Evolutionary conservation across 2,888 invertebrate species (phyloP), one percentile per base, ranked within the genome.

Genomic region (Conomelus anceps): DNA sequence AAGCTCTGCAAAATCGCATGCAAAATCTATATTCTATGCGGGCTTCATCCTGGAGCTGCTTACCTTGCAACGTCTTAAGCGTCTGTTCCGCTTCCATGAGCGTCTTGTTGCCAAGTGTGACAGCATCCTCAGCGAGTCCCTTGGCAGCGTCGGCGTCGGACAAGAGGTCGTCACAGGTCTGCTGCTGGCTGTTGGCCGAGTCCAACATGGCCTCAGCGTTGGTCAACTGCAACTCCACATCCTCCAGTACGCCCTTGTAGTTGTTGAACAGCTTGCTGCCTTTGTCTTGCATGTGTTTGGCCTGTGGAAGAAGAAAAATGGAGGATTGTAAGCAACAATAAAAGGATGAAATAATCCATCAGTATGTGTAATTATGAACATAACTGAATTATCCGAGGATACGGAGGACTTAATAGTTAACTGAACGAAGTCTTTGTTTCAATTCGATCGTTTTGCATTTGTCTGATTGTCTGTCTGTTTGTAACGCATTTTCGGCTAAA

Each of bases 71-170:
- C 23, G 96, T 97, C 91, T 96, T 94, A 90, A 96, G 95, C 0
- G 98, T 98, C 89, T 96, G 95, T 92, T 96, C 96, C 3, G 97
- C 98, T 92, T 97, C 97, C 91, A 95, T 94, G 9, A 98, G 94
- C 0, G 97, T 97, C 91, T 95, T 95, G 92, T 98, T 97, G 1
- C 98, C 98, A 88, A 96, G 95, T 89, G 96, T 95, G 0, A 98
- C 97, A 1, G 99, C 98, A 88, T 96, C 96, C 89, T 95, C 95
- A 0, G 98, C 98, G 92, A 95, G 96, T 4, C 95, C 96, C 89
- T 96, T 95, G 0, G 96, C 95, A 23, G 95, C 95, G 92, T 97
- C 97, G 9, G 98, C 96, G 90, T 97, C 96, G 0, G 96, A 96
- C 89, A 98, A 93, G 13, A 98, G 94, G 91, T 97, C 96, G 92